A percentile compares a stretch with the other conserved stretches of the same genome.
phyloP scores from a whole-genome alignment of 1,140 invertebrate species.

The Diabrotica virgifera region DNA sequence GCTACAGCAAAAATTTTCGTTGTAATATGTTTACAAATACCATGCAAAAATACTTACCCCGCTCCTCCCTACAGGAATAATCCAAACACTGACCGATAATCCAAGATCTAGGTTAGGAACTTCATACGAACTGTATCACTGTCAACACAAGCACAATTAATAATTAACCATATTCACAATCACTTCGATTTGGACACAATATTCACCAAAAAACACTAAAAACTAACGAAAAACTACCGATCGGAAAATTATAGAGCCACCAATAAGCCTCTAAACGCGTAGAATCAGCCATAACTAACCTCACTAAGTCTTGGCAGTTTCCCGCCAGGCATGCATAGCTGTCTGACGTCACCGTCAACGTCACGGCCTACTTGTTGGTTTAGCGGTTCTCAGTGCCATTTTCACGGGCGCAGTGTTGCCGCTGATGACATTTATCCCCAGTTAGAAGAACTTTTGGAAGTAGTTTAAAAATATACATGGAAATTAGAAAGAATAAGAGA shows the following conservation, averaged over 20 bases:
- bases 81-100: background rate
- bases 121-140: background rate
- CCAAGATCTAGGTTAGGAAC: background rate
- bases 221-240: background rate
- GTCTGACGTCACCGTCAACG: background rate
- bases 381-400: conserved; percentile 1
- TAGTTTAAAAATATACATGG: too few relatives aligned
- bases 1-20: too few relatives aligned
- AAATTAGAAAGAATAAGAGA: too few relatives aligned
- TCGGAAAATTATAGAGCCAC: background rate
- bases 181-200: background rate
- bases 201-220: background rate
- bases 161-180: background rate
- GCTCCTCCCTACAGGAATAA: background rate
- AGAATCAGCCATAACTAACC: background rate
- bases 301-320: background rate
- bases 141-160: background rate
- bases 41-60: background rate
- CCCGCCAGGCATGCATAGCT: background rate
- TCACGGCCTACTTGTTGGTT: conserved; percentile 1
- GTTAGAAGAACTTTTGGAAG: too few relatives aligned
- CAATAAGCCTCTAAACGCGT: conserved; percentile 1
- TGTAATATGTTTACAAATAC: background rate
- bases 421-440: background rate
- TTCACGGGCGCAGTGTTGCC: background rate